Evolutionary conservation across 2,888 invertebrate species (phyloP), one percentile per base, ranked within the genome.

Genomic region (Metalampra italica): DNA sequence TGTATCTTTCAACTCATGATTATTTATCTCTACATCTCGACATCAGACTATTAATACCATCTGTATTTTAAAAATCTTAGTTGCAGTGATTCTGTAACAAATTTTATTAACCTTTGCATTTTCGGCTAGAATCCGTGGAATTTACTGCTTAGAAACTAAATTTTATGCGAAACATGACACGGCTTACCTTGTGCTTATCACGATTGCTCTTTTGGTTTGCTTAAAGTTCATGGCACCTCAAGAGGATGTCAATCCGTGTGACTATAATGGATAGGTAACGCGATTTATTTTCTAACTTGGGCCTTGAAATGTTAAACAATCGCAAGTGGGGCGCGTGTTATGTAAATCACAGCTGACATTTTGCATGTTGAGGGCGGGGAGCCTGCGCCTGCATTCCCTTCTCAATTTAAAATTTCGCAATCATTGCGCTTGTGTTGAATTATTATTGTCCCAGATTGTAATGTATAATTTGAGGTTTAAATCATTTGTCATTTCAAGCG

Each of bases 281-380:
- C 54, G 57, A 62, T 66, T 54, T 54, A 48, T 53, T n/a, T 54
- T 47, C 48, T 50, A 9, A 11, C 36, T 43, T 56, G 58, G 74
- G 73, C 86, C 86, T 83, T 85, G 82, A 69, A 69, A 65, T 67
- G 66, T 66, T 60, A 67, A 72, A 76, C 77, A 80, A 76, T 78
- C 56, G 73, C 64, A 75, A 66, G 66, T 76, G 67, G 73, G 75
- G 74, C 78, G 68, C 75, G 75, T 72, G 69, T 77, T 80, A 82
- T 82, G 81, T 77, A 81, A 82, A 79, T 81, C 62, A 63, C 63
- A 68, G 68, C 72, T 85, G 86, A 80, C 87, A 87, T 86, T 87
- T 85, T 70, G 66, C 60, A 64, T 72, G 61, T 75, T 55, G 62
- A 63, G 70, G 73, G 73, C 71, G 76, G 68, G 65, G 70, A 71